Base-by-base conservation (phyloP, 2,797 vertebrate species). In the Xiphophorus birchmanni region DNA sequence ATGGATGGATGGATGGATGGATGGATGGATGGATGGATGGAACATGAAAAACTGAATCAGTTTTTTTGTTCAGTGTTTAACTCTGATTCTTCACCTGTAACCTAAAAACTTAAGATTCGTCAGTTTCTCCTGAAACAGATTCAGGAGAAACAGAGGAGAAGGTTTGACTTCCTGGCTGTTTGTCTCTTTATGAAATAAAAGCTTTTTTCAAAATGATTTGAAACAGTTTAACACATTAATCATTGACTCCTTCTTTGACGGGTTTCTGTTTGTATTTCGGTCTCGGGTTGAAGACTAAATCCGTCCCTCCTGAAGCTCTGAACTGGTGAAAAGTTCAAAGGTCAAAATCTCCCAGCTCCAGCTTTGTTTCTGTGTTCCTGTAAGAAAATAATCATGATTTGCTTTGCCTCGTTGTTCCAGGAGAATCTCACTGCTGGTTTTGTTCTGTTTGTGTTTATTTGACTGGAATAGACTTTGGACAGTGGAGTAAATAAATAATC, bases 361-460 rank as follows among this genome's bases (percentile, higher is more conserved):
- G 37, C 35, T 69, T 44, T 44, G 23, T 44, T 2, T 29, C 21
- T 6, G 21, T 12, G 18, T 69, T 69, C 37, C 18, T 67, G 35
- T 67, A 26, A 52, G 35, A 67, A 23, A 40, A 67, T 40, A 37
- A 21, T 10, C 17, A 67, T 40, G 10, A 9, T 37, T 69, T 44
- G 40, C 21, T 26, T 58, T 56, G 11, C 21, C 37, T 75, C 9
- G 5, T 21, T 37, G 21, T 35, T 26, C n/a, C 11, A 18, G 45
- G 29, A 35, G 35, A 26, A 47, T 73, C 23, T 50, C 17, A 35
- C 9, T 13, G 2, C 7, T 69, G 21, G 3, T 35, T 56, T 44
- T 44, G 48, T 56, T 45, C 77, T 44, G 13, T 65, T 50, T 78
- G 32, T 48, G 52, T 79, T 79, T 78, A 45, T 73, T 73, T 79